Percentiles rank a stretch among this genome's conserved stretches.
phyloP scores from a whole-genome alignment of 53 echinoderm and acorn worm genomes.

The Henricia sp. region DNA sequence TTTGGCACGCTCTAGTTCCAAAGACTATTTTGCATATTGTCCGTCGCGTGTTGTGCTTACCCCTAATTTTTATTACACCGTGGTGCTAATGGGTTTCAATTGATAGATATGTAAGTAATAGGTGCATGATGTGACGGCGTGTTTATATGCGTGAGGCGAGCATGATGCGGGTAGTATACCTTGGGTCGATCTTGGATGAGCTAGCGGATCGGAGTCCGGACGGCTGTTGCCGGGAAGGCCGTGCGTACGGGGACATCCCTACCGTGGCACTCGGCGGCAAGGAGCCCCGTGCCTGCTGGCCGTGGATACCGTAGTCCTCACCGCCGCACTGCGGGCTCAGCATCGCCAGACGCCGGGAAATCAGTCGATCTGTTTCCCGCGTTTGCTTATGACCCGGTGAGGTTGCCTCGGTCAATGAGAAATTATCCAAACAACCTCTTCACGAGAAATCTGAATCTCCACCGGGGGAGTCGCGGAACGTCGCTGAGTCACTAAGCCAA shows the following conservation, averaged over 20 bases:
- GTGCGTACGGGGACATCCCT: conserved; percentile 64
- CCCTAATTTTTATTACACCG: not conserved
- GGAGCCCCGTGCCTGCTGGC: conserved; percentile 1
- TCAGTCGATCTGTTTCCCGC: not conserved
- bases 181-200: conserved; percentile 71
- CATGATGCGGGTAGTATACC: conserved; percentile 26
- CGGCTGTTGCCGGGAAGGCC: conserved; percentile 33
- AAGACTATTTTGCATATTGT: conserved; percentile 10
- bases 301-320: conserved; percentile 41
- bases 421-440: conserved; percentile 3
- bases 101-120: conserved; percentile 5
- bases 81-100: conserved; percentile 28
- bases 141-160: not conserved
- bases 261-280: conserved; percentile 4
- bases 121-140: not conserved
- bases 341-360: conserved; percentile 32
- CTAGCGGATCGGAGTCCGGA: conserved; percentile 40
- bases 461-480: not conserved
- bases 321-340: conserved; percentile 50
- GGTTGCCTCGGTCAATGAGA: not conserved
- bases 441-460: not conserved
- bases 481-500: not conserved
- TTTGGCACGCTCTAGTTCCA: conserved; percentile 15
- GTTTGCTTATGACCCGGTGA: not conserved
- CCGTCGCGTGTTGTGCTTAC: conserved; percentile 35